Base-by-base conservation (phyloP, 2,797 vertebrate species). In the Chiloscyllium punctatum region DNA sequence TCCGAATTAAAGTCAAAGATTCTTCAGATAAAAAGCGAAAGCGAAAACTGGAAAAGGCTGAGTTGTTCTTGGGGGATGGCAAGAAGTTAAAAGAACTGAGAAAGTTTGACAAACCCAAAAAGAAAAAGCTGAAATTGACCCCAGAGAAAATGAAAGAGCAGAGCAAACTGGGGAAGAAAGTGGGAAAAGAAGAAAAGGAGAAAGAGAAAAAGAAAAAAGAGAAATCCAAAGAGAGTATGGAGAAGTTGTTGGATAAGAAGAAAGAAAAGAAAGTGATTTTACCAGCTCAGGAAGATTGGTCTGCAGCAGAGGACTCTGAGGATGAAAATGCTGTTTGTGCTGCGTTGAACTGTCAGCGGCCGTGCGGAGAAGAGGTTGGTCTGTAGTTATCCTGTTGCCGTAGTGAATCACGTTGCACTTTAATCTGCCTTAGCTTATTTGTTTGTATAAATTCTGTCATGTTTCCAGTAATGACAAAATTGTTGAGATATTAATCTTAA, bases 201-300 rank as follows among this genome's bases (percentile, higher is more conserved):
- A 98, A 99, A 97, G 99, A 99, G 96, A 98, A 99, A 96, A 98
- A 99, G 95, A 99, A 99, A 97, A 99, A 99, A 96, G 98, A 98
- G 30, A 95, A 53, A 77, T 95, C 71, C 48, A 95, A 98, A 0
- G 99, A 99, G 95, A 98, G 98, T 95, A 96, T 97, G 95, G 98
- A 99, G 96, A 99, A 99, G 30, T 98, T 97, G 42, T 97, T 98
- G 77, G 99, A 99, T 97, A 99, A 98, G 95, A 99, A 98, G 96
- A 98, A 98, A 96, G 99, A 99, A 97, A 99, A 98, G 97, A 99
- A 99, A 96, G 98, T 99, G 95, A 97, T 99, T 97, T 99, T 99
- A 96, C 99, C 99, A 37, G 99, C 99, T 0, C 99, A 99, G 96
- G 99, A 99, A 0, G 99, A 99, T 97, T 99, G 99, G 99, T 99